phyloP scores from a whole-genome alignment of 2,888 invertebrate genomes.

The Ectemnius cavifrons region DNA sequence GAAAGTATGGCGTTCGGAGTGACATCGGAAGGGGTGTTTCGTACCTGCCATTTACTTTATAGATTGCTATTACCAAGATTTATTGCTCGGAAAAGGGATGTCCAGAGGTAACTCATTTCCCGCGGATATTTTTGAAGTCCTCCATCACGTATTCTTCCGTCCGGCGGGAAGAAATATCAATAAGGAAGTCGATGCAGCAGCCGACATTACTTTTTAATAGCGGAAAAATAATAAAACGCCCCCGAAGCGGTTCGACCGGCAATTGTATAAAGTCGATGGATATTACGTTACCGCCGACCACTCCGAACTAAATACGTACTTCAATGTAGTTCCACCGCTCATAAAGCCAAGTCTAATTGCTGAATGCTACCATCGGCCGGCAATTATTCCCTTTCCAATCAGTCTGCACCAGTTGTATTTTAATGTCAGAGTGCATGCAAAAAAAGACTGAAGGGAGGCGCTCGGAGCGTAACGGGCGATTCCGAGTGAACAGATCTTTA shows the following conservation, averaged over 20 bases:
- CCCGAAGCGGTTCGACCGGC: slow-evolving; percentile 24
- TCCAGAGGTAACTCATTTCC: too few relatives aligned
- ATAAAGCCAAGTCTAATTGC: too few relatives aligned
- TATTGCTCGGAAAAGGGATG: too few relatives aligned
- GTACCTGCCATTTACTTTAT: too few relatives aligned
- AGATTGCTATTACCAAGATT: too few relatives aligned
- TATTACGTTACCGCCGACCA: slow-evolving; percentile 21
- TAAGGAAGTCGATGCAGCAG: slow-evolving; percentile 67
- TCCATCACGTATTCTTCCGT: slow-evolving; percentile 33
- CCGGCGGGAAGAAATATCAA: slow-evolving; percentile 66
- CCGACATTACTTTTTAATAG: slow-evolving; percentile 55
- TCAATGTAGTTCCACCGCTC: not conserved
- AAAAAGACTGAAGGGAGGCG: too few relatives aligned
- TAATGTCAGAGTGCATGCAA: too few relatives aligned
- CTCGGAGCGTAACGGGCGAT: not conserved
- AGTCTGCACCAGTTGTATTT: not conserved
- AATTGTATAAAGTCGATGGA: slow-evolving; percentile 24
- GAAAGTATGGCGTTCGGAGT: too few relatives aligned
- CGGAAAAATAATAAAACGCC: slow-evolving; percentile 55
- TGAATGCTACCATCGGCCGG: too few relatives aligned
- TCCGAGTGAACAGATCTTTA: slow-evolving; percentile 7
- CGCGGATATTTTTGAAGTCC: too few relatives aligned
- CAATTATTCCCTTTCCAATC: not conserved
- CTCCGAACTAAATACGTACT: slow-evolving; percentile 23
- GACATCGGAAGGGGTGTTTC: too few relatives aligned